A percentile compares a stretch with the other conserved stretches of the same genome.
phyloP scores from a whole-genome alignment of 1,140 invertebrate species.

The Drosophila miranda region DNA sequence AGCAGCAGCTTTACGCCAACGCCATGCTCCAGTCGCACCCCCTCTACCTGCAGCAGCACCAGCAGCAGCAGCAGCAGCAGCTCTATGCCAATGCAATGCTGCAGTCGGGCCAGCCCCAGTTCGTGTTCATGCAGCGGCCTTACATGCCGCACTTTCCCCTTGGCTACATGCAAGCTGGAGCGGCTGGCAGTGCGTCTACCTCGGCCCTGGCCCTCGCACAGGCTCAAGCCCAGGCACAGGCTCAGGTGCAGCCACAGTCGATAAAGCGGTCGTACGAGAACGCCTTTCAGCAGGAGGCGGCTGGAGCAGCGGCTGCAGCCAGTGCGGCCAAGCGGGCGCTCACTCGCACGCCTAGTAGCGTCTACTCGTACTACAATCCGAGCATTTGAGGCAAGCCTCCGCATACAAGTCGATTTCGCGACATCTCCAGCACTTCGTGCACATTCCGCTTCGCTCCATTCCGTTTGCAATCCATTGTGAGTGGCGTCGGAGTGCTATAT shows the following conservation, averaged over 20 bases:
- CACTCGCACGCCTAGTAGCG: slow-evolving; percentile 56
- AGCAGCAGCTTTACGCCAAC: slow-evolving; percentile 70
- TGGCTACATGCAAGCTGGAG: slow-evolving; percentile 59
- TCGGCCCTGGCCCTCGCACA: slow-evolving; percentile 25
- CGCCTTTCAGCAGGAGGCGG: slow-evolving; percentile 77
- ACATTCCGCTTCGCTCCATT: slow-evolving; percentile 46
- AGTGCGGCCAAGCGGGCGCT: slow-evolving; percentile 73
- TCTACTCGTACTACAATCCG: slow-evolving; percentile 76
- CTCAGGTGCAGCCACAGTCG: slow-evolving; percentile 45
- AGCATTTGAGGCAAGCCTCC: slow-evolving; percentile 49
- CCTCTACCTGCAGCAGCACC: slow-evolving; percentile 67
- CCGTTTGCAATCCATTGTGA: slow-evolving; percentile 33
- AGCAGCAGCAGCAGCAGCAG: slow-evolving; percentile 38
- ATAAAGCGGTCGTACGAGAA: slow-evolving; percentile 81
- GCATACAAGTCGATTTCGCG: slow-evolving; percentile 1
- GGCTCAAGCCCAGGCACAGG: too few relatives aligned
- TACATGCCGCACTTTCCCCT: slow-evolving; percentile 78
- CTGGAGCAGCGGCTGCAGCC: slow-evolving; percentile 60
- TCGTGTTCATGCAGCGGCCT: slow-evolving; percentile 75
- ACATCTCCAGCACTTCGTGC: slow-evolving; percentile 51
- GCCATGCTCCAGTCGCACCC: slow-evolving; percentile 67
- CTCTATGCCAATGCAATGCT: slow-evolving; percentile 38
- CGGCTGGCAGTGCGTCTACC: slow-evolving; percentile 1
- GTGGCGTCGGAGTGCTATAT: slow-evolving; percentile 30
- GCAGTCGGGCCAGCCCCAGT: slow-evolving; percentile 69